Base-by-base conservation (phyloP, 2,113 vertebrate genomes). In the Sardina pilchardus region DNA sequence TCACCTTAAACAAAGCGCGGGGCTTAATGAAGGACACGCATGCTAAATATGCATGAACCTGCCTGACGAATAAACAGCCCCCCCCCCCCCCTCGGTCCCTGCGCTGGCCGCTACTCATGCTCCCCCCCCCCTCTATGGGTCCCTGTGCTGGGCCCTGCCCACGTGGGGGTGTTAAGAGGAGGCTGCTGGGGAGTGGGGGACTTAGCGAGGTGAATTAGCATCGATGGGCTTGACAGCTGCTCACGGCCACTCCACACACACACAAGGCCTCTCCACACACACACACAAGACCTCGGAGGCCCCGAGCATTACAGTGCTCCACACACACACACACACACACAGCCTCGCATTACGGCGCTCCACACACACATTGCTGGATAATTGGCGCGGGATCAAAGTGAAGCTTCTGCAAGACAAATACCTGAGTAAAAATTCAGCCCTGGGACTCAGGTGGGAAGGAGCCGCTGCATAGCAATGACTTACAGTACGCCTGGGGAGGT, bases 361-460 rank as follows among this genome's bases (percentile, higher is more conserved):
- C n/a, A n/a, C n/a, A n/a, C n/a, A n/a, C n/a, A n/a, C n/a, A n/a
- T n/a, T 90, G 92, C 63, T 88, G 90, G 90, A 90, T 93, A 94
- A 94, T 93, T 93, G 92, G 89, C 90, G 85, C 88, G 90, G 91
- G 92, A 94, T 94, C 91, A 92, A 84, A 92, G 93, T 90, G 91
- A 91, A 93, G 93, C 92, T 91, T 89, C 84, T 86, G 83, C 85
- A 89, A 90, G 91, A 93, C 88, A 91, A 92, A 93, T 85, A 84
- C 85, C 82, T 34, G 90, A 88, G 87, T 89, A 89, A 78, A 39
- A 78, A 36, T 6, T 78, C 71, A 78, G 71, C 71, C 8, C 9
- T 39, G 71, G 59, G 67, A 87, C 45, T 85, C 85, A 92, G 91
- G 78, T 81, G 59, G 56, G 88, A 86, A 85, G 17, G 86, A 83